Evolutionary conservation across 2,113 vertebrate species (phyloP), one percentile per base, ranked within the genome.

Genomic region (Pogona vitticeps): DNA sequence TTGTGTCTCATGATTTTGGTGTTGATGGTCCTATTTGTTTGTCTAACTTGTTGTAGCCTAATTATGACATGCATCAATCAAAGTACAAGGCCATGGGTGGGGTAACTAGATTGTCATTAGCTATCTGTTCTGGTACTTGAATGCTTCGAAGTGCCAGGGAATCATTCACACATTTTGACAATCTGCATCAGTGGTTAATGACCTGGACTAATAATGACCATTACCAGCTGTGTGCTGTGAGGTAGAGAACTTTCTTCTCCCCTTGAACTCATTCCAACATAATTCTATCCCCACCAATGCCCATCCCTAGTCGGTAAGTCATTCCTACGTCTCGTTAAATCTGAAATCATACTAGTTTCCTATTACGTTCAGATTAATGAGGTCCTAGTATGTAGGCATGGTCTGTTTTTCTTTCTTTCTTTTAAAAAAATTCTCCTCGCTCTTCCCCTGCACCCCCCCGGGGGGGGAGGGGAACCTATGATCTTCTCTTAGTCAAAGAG

Each of bases 401-500:
- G 21, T 0, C 0, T 36, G 0, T 67, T 42, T 0, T 0, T 26
- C 0, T 56, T 67, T 42, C 52, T 81, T 88, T 23, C 63, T 0
- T 36, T 42, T n/a, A 3, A 63, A 68, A 18, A 3, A 46, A 68
- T 31, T 12, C 28, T 13, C 26, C 26, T 28, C 26, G 1, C 8
- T 67, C 8, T 31, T 68, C 31, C 65, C 28, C 23, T 31, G 28
- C 3, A 10, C 28, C 65, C 5, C 46, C 10, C 46, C 10, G 46
- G 5, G 46, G 46, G 46, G 46, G 46, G 46, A 10, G 46, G 80
- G 80, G 38, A 88, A 88, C 82, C 83, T 75, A 46, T 83, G 82
- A 89, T 84, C 70, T 77, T 92, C 70, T 67, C 7, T 67, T 76
- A 82, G 72, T 76, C 87, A 85, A 92, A 65, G 26, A 81, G 91